phyloP scores from a whole-genome alignment of 1,140 invertebrate genomes.

The Papilio glaucus region DNA sequence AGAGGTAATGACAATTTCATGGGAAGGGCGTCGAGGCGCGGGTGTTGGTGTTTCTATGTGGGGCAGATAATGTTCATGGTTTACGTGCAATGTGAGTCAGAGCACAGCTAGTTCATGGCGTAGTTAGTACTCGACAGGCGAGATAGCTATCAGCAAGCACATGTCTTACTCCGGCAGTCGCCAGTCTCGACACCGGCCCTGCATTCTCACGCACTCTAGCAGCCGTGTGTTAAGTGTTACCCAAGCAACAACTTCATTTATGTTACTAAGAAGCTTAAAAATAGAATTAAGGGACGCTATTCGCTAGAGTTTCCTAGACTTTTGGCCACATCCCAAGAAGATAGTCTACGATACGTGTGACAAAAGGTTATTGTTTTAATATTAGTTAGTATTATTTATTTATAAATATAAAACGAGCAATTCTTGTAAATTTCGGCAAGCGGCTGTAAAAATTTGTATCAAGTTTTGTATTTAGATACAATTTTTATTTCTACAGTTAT shows the following conservation, averaged over 20 bases:
- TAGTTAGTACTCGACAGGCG: constrained; percentile 49
- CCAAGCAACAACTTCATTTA: background rate
- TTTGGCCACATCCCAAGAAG: no score
- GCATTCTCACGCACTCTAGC: constrained; percentile 30
- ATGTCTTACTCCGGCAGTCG: constrained; percentile 38
- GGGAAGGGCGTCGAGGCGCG: constrained; percentile 45
- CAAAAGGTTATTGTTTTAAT: no score
- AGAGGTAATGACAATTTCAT: constrained; percentile 46
- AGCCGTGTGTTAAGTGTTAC: background rate
- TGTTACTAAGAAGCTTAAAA: no score
- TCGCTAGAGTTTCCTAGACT: no score
- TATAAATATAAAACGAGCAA: no score
- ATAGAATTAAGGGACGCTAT: no score
- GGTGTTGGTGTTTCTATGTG: constrained; percentile 46
- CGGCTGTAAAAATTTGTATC: no score
- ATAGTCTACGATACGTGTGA: no score
- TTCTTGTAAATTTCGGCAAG: no score
- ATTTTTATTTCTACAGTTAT: no score
- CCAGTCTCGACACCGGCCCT: constrained; percentile 42
- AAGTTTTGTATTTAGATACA: no score
- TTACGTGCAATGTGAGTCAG: constrained; percentile 68
- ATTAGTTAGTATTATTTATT: no score
- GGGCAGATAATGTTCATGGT: constrained; percentile 60
- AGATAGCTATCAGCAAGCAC: constrained; percentile 62
- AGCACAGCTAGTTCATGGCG: constrained; percentile 63